Evolutionary conservation across 2,888 invertebrate species (phyloP).

Genomic region (Griposia aprilina): DNA sequence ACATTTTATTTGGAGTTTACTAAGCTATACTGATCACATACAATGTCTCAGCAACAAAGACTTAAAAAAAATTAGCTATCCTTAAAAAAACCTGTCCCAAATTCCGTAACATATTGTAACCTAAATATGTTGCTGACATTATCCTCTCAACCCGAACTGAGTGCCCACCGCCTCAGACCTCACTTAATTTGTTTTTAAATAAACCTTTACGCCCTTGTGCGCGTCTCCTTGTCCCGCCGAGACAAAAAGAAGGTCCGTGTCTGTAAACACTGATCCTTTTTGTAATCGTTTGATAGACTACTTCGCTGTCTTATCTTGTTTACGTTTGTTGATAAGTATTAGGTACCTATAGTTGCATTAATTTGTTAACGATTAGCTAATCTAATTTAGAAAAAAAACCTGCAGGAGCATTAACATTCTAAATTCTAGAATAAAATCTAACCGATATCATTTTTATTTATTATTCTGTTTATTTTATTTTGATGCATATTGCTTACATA

Average conservation of each 20-base stretch:
- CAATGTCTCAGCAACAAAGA: neutral
- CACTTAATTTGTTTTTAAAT: constrained; percentile 88
- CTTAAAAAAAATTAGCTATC: neutral
- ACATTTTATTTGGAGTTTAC: too few relatives aligned
- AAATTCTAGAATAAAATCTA: too few relatives aligned
- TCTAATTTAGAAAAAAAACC: too few relatives aligned
- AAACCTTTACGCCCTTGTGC: constrained; percentile 74
- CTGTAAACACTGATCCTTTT: constrained; percentile 52
- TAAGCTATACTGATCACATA: too few relatives aligned
- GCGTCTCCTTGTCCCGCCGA: constrained; percentile 46
- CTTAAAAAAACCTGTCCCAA: neutral
- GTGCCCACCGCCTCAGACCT: constrained; percentile 79
- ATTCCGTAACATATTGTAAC: constrained; percentile 31
- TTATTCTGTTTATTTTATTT: too few relatives aligned
- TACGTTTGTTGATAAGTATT: constrained; percentile 8
- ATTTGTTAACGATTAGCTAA: too few relatives aligned
- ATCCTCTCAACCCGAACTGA: constrained; percentile 73
- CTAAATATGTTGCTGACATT: constrained; percentile 71
- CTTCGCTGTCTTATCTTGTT: constrained; percentile 29
- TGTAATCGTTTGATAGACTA: constrained; percentile 39
- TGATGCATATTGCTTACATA: too few relatives aligned
- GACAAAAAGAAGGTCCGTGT: constrained; percentile 51
- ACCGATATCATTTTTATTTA: too few relatives aligned
- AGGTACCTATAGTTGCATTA: neutral
- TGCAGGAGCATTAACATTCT: too few relatives aligned